Percentiles rank a stretch among this genome's conserved stretches.
Conservation (phyloP, 1,140 invertebrate species). For the Coelopa frigida region DNA sequence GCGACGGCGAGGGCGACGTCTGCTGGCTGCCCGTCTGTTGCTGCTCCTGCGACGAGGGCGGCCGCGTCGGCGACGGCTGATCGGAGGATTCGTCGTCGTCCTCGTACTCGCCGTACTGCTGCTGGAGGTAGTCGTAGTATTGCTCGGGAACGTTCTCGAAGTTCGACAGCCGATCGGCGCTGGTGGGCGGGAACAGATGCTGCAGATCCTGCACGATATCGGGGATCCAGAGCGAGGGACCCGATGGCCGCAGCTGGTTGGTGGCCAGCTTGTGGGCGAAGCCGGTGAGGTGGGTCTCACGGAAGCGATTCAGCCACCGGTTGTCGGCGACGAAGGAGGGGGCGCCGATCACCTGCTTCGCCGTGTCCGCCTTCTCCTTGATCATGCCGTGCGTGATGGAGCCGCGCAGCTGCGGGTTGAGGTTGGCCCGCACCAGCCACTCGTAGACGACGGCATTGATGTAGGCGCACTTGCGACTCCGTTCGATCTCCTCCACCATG, state of each 20-base stretch:
- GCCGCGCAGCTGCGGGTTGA: constrained; percentile 37
- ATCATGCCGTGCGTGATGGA: constrained; percentile 43
- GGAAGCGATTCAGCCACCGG: constrained; percentile 39
- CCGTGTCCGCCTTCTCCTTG: constrained; percentile 38
- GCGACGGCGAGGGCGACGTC: neutral
- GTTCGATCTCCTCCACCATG: constrained; percentile 39
- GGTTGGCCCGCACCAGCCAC: constrained; percentile 37
- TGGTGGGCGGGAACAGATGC: constrained; percentile 36
- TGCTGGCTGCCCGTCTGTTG: constrained; percentile 16
- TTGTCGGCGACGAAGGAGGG: constrained; percentile 36
- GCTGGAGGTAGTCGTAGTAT: constrained; percentile 39
- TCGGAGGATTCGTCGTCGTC: constrained; percentile 27
- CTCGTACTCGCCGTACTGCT: constrained; percentile 38
- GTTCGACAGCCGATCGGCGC: constrained; percentile 34
- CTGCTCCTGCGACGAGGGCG: constrained; percentile 1
- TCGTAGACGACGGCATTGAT: constrained; percentile 43
- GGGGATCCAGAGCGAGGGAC: constrained; percentile 34
- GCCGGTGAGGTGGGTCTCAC: constrained; percentile 36
- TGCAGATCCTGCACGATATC: constrained; percentile 38
- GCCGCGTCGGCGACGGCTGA: constrained; percentile 9
- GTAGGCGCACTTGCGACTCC: constrained; percentile 34
- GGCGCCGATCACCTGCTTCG: constrained; percentile 32
- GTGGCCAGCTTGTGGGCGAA: constrained; percentile 37
- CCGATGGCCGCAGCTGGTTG: constrained; percentile 35
- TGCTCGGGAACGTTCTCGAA: constrained; percentile 40